Conservation (phyloP, 1,140 invertebrate genomes). For the Anastatus disparis region DNA sequence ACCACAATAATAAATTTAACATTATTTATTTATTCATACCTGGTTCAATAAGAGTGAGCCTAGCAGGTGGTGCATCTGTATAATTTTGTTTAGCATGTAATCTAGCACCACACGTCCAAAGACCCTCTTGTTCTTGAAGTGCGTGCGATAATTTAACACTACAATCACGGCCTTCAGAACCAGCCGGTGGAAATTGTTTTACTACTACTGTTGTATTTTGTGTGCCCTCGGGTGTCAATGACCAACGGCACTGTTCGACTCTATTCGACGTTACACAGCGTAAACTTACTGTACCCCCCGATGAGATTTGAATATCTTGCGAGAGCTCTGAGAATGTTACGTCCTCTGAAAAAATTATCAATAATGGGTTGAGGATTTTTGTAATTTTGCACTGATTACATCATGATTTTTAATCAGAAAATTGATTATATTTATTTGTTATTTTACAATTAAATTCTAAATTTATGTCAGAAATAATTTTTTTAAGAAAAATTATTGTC, state of each 20-base stretch:
- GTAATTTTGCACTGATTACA: too few relatives aligned
- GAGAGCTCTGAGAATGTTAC: conserved; percentile 63
- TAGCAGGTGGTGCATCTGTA: conserved; percentile 63
- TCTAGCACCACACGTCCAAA: conserved; percentile 63
- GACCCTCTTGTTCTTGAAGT: conserved; percentile 58
- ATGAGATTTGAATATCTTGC: conserved; percentile 62
- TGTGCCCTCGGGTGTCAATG: conserved; percentile 59
- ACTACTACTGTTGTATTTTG: conserved; percentile 64
- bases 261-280: conserved; percentile 59
- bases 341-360: conserved; percentile 52
- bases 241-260: conserved; percentile 65
- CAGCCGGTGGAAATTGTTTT: conserved; percentile 59
- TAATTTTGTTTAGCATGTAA: conserved; percentile 56
- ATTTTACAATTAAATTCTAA: too few relatives aligned
- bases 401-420: too few relatives aligned
- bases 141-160: conserved; percentile 61
- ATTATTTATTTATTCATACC: too few relatives aligned
- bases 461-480: too few relatives aligned
- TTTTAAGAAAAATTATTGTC: too few relatives aligned
- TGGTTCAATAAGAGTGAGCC: conserved; percentile 64
- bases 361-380: too few relatives aligned
- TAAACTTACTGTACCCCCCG: conserved; percentile 57
- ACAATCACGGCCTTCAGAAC: conserved; percentile 60
- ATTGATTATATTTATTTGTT: too few relatives aligned
- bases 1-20: too few relatives aligned